phyloP scores from a whole-genome alignment of 37 sponge, comb jelly and placozoan genomes.

The Agelas oroides region DNA sequence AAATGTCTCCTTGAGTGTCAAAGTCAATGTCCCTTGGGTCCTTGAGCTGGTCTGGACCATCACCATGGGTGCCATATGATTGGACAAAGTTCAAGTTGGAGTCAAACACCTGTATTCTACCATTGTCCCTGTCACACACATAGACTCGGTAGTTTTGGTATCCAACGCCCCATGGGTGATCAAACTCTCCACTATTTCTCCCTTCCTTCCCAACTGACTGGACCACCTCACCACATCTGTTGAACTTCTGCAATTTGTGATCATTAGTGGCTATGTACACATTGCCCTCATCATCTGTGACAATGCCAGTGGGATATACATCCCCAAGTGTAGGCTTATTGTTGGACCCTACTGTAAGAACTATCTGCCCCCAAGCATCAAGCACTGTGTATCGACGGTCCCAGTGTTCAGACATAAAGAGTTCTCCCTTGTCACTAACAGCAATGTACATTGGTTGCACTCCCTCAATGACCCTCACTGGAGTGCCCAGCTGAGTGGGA shows the following conservation, averaged over 20 bases:
- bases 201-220: background rate
- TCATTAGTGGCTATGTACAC: background rate
- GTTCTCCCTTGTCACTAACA: too few relatives aligned
- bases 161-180: background rate
- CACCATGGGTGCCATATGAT: background rate
- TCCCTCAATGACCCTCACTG: too few relatives aligned
- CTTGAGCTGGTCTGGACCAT: background rate
- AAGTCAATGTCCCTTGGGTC: background rate
- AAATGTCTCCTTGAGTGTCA: background rate
- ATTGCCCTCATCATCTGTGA: background rate
- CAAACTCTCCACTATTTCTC: background rate
- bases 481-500: constrained; percentile 7
- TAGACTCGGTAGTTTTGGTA: background rate
- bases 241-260: background rate
- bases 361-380: background rate
- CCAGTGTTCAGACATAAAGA: background rate
- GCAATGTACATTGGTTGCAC: background rate
- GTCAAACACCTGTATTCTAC: constrained; percentile 9
- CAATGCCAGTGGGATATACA: background rate
- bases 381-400: background rate
- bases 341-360: too few relatives aligned
- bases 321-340: background rate
- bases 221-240: background rate
- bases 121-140: constrained; percentile 7
- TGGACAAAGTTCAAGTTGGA: background rate